Evolutionary conservation across 2,888 invertebrate genomes (phyloP).

Genomic region (Perizoma affinitatum): DNA sequence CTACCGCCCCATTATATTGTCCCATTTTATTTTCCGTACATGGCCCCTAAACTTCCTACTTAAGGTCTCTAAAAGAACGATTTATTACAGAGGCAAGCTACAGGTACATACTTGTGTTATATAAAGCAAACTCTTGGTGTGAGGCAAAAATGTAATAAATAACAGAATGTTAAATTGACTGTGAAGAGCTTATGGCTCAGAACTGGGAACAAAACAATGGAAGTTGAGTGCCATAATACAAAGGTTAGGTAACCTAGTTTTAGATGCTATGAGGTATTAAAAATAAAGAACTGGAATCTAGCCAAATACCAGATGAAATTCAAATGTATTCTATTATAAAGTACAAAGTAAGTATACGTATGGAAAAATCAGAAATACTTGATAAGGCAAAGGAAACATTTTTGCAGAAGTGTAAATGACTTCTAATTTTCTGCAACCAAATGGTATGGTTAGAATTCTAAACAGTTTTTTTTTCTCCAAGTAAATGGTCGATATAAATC

Average conservation of each 20-base stretch:
- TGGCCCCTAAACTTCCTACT: constrained; percentile 65
- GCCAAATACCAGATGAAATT: not conserved
- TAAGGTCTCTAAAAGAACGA: constrained; percentile 58
- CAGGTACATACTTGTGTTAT: constrained; percentile 68
- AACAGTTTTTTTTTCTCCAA: constrained; percentile 49
- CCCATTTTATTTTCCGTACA: constrained; percentile 57
- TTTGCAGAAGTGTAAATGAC: no score
- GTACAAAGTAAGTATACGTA: no score
- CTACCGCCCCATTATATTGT: constrained; percentile 23
- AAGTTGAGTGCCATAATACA: constrained; percentile 45
- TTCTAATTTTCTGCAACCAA: no score
- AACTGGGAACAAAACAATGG: constrained; percentile 62
- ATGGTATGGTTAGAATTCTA: constrained; percentile 4
- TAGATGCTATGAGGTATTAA: constrained; percentile 18
- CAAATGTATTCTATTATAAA: no score
- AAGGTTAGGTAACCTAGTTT: constrained; percentile 30
- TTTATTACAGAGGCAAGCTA: constrained; percentile 59
- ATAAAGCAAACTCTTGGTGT: constrained; percentile 69
- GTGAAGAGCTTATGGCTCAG: constrained; percentile 73
- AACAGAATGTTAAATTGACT: constrained; percentile 79
- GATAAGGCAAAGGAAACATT: no score
- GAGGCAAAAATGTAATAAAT: constrained; percentile 76
- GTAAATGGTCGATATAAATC: constrained; percentile 69
- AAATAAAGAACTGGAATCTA: not conserved
- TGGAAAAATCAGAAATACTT: no score